A percentile compares a stretch with the other conserved stretches of the same genome.
phyloP scores from a whole-genome alignment of 2,113 vertebrate species.

The Cinclus mexicanus region DNA sequence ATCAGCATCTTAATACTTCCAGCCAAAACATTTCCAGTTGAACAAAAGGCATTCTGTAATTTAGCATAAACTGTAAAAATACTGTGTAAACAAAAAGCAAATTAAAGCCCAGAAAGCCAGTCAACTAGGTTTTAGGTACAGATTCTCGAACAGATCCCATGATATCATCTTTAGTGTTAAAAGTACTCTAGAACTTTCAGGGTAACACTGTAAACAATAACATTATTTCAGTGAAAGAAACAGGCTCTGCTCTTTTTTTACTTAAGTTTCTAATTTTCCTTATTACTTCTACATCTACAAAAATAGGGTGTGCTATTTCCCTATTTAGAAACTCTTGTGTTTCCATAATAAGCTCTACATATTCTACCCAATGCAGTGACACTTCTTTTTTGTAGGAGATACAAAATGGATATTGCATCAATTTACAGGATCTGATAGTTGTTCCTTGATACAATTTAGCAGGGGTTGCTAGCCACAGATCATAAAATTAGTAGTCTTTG shows the following conservation, averaged over 20 bases:
- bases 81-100: not conserved
- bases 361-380: not conserved
- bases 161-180: not conserved
- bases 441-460: not conserved
- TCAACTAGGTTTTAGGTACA: not conserved
- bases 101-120: not conserved
- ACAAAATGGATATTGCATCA: not conserved
- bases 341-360: not conserved
- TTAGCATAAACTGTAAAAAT: not conserved
- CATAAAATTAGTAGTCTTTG: not conserved
- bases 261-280: not conserved
- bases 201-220: not conserved
- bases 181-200: not conserved
- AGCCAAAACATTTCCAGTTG: not conserved
- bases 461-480: not conserved
- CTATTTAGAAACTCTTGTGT: not conserved
- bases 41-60: not conserved
- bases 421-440: not conserved
- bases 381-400: not conserved
- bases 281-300: not conserved
- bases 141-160: not conserved
- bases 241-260: not conserved
- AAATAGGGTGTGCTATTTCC: not conserved
- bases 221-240: slow-evolving; percentile 4
- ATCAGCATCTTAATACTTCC: not conserved